Percentiles rank a stretch among this genome's conserved stretches.
Evolutionary conservation across 53 echinoderm and acorn worm genomes (phyloP).

Genomic region (Zoroaster sp.): DNA sequence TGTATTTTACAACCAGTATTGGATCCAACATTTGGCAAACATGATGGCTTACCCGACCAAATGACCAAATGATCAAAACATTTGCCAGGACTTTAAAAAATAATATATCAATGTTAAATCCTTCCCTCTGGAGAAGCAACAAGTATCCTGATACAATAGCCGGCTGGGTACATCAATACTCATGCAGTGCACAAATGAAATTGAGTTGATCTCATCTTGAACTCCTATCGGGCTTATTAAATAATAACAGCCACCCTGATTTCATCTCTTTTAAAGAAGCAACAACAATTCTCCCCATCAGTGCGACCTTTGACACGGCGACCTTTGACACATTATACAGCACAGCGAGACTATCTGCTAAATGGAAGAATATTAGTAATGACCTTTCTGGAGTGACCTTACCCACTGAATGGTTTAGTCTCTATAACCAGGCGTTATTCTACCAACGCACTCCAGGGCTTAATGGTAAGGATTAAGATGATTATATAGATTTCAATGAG

Average conservation of each 20-base stretch:
- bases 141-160: no score
- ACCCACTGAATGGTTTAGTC: conserved; percentile 70
- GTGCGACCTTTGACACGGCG: no score
- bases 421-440: conserved; percentile 78
- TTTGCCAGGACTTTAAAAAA: background rate
- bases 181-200: no score
- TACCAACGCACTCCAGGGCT: conserved; percentile 66
- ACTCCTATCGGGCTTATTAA: background rate
- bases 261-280: conserved; percentile 50
- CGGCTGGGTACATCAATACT: no score
- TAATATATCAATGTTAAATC: background rate
- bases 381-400: conserved; percentile 51
- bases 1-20: background rate
- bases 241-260: background rate
- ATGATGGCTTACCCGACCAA: no score
- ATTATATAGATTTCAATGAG: no score
- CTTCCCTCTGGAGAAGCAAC: no score
- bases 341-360: conserved; percentile 42
- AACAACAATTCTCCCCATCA: conserved; percentile 59
- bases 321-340: conserved; percentile 49
- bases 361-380: conserved; percentile 55
- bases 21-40: background rate
- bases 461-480: conserved; percentile 77
- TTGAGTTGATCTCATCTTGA: background rate
- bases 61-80: no score